phyloP scores from a whole-genome alignment of 1,140 invertebrate genomes.

The Diorhabda carinulata region DNA sequence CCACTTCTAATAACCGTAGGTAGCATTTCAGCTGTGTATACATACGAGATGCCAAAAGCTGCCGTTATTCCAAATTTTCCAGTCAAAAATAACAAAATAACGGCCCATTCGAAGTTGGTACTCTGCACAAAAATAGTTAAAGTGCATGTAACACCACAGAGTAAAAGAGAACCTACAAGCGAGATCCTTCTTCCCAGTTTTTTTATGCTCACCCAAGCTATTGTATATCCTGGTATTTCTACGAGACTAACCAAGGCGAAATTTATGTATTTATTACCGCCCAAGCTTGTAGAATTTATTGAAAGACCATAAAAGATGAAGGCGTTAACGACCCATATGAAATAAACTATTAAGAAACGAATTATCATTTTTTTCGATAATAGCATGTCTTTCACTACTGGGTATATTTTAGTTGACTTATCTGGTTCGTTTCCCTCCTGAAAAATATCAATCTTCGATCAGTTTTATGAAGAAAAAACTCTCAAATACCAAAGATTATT shows the following conservation, averaged over 20 bases:
- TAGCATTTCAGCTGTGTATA: constrained; percentile 61
- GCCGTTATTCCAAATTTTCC: constrained; percentile 63
- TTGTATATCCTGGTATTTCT: constrained; percentile 59
- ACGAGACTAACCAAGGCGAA: constrained; percentile 57
- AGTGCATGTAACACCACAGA: constrained; percentile 56
- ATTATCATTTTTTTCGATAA: constrained; percentile 49
- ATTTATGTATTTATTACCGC: constrained; percentile 62
- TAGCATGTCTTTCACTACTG: constrained; percentile 40
- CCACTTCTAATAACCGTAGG: constrained; percentile 57
- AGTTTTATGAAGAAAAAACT: too few relatives aligned
- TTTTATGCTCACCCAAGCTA: constrained; percentile 52
- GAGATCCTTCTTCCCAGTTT: constrained; percentile 53
- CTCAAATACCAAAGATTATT: too few relatives aligned
- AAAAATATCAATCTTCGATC: background rate
- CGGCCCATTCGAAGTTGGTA: constrained; percentile 49
- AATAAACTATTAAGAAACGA: constrained; percentile 50
- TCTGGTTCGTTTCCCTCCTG: background rate
- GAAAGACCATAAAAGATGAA: constrained; percentile 72
- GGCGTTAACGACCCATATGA: constrained; percentile 62
- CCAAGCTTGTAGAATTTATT: constrained; percentile 63
- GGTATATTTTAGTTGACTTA: background rate
- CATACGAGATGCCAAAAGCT: constrained; percentile 59
- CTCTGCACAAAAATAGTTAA: constrained; percentile 47
- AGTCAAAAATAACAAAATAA: constrained; percentile 56
- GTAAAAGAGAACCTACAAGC: constrained; percentile 44